These are phyloP conservation scores for Pogonognathellus flavescens DNA, from an alignment of 1,140 invertebrate genomes.

Conservation along the genomic window DNA sequence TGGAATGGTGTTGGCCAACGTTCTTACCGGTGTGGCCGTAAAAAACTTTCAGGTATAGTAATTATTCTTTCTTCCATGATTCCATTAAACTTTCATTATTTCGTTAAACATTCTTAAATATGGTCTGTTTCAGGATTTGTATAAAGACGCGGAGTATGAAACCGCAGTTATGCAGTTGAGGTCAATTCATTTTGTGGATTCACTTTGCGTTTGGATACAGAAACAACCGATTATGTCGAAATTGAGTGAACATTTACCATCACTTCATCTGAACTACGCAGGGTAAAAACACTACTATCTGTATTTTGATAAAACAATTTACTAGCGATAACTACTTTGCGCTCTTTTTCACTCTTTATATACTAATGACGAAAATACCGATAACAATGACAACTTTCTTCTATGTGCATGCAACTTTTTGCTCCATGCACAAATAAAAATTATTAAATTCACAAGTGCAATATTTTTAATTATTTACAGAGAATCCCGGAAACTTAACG, in stretches of 20 bases:
- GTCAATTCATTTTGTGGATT: not conserved
- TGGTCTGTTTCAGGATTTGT: not conserved
- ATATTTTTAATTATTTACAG: too few relatives aligned
- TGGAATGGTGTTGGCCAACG: not conserved
- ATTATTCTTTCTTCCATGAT: not conserved
- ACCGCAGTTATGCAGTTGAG: not conserved
- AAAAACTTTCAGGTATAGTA: not conserved
- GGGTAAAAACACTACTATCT: too few relatives aligned
- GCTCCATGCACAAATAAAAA: too few relatives aligned
- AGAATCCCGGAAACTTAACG: too few relatives aligned
- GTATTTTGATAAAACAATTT: too few relatives aligned
- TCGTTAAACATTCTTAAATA: not conserved
- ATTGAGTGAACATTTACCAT: not conserved
- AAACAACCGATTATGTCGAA: not conserved
- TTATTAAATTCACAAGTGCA: too few relatives aligned
- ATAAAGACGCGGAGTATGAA: not conserved
- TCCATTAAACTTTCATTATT: not conserved
- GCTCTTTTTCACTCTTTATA: too few relatives aligned
- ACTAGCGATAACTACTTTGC: too few relatives aligned
- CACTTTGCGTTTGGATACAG: not conserved
- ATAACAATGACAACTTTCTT: too few relatives aligned
- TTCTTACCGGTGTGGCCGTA: too few relatives aligned
- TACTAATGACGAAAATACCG: too few relatives aligned
- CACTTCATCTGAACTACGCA: not conserved
- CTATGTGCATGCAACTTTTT: too few relatives aligned